Conservation (phyloP, 2,888 invertebrate genomes). For the Sphaerophoria rueppellii region DNA sequence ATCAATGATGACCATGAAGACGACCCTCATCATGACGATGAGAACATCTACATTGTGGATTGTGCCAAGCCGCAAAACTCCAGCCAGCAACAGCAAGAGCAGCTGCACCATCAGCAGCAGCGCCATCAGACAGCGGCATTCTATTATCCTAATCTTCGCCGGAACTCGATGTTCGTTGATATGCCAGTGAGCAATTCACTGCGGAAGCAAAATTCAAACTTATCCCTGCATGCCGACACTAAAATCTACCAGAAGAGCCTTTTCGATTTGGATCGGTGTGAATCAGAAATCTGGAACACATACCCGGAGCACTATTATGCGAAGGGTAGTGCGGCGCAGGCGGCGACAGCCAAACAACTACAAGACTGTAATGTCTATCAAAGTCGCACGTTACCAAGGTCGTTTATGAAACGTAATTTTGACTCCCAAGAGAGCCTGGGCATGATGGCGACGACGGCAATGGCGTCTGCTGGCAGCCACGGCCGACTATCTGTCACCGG, state of each 20-base stretch:
- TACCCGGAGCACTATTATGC: slow-evolving; percentile 73
- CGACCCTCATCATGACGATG: slow-evolving; percentile 53
- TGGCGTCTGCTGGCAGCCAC: slow-evolving; percentile 75
- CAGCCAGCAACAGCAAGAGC: slow-evolving; percentile 48
- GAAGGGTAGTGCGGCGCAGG: slow-evolving; percentile 51
- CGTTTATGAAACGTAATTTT: slow-evolving; percentile 79
- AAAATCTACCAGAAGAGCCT: slow-evolving; percentile 76
- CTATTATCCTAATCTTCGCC: slow-evolving; percentile 74
- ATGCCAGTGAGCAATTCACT: slow-evolving; percentile 74
- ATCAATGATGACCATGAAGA: slow-evolving; percentile 75
- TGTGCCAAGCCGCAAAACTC: slow-evolving; percentile 58
- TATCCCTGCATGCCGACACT: slow-evolving; percentile 78
- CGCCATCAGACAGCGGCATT: slow-evolving; percentile 14
- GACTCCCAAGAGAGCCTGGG: slow-evolving; percentile 76
- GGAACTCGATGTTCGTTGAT: slow-evolving; percentile 79
- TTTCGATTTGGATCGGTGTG: slow-evolving; percentile 76
- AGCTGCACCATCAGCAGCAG: slow-evolving; percentile 36
- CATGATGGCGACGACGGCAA: slow-evolving; percentile 23
- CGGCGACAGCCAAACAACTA: slow-evolving; percentile 51
- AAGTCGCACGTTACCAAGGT: slow-evolving; percentile 81
- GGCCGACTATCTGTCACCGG: slow-evolving; percentile 74
- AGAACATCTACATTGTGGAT: slow-evolving; percentile 68
- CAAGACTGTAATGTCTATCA: slow-evolving; percentile 76
- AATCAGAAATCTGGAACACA: slow-evolving; percentile 74
- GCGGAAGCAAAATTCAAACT: slow-evolving; percentile 79